Base-by-base conservation (phyloP, 1,140 invertebrate species). In the Drosophila orosa region DNA sequence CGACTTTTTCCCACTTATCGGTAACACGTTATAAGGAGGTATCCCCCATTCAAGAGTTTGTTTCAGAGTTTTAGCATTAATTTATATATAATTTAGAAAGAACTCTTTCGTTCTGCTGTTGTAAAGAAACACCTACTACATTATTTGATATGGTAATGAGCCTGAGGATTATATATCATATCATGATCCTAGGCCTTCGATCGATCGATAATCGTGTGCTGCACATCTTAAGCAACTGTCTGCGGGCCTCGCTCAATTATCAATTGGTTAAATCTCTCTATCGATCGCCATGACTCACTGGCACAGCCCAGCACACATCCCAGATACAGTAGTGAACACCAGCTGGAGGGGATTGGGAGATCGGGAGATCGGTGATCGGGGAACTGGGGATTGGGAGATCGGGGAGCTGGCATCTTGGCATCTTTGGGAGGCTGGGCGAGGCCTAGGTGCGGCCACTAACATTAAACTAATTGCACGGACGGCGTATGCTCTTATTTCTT, bases 401-500 rank as follows among this genome's bases (percentile, higher is more conserved):
- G 25, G 25, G 35, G 35, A 31, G 33, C 33, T 48, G 56, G 37
- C 55, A 63, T 59, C 33, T 59, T 12, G 59, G 56, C 52, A 58
- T 62, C 54, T 61, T 61, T 6, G 48, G 24, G 63, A 61, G 63
- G 57, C 63, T 22, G 61, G 50, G 60, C 44, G 25, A 48, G 45
- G 72, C 60, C 33, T 67, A 76, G 73, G 73, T 76, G 73, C 72
- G 73, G 72, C 69, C 69, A 74, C 72, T 75, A 76, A 55, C 73
- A 74, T 74, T 65, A 65, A 75, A 65, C 60, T 74, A 74, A 75
- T 76, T 66, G 73, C 73, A 59, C 54, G 52, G 40, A 52, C 54
- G 52, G 59, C 73, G 56, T 75, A 58, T 74, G 72, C 72, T 74
- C 69, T 52, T 74, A 74, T 74, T 74, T 65, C 66, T 29, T 25